Base-by-base conservation (phyloP, 1,140 invertebrate genomes). In the Archivesica marissinica region DNA sequence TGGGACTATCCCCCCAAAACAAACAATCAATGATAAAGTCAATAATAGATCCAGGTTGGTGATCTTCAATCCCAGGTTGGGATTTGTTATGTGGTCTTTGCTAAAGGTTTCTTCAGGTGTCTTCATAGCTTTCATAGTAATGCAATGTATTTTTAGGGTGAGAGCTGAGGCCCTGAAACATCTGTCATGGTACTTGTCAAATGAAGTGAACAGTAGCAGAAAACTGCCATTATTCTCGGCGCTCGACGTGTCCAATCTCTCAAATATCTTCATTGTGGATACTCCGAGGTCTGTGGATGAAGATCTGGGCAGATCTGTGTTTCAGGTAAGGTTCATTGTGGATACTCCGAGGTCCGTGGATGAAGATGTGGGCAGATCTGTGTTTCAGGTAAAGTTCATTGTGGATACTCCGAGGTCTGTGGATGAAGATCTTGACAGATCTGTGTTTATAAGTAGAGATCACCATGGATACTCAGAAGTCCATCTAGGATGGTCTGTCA, bases 181-280 rank as follows among this genome's bases (percentile, higher is more conserved):
- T 25, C 68, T 93, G 23, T 86, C 86, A 0, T 92, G 92, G 92
- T 92, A 91, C 41, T 64, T 93, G 28, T 87, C 89, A 17, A 90
- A 91, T 70, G 91, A 93, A 66, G 79, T 87, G 6, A 87, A 87
- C 77, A 88, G 86, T 56, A 64, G 68, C n/a, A 85, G 78, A 2
- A 91, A 91, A 70, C 61, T 91, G 11, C 92, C 92, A 13, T 47
- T 76, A 13, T 88, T 90, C 44, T 80, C 85, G 30, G 87, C 90
- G 1, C 70, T 92, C 15, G 90, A 93, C 70, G 85, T 90, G 0
- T 76, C 80, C 0, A 88, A 89, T 30, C 77, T 92, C 17, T 76
- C 88, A 11, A 86, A 87, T 23, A 50, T 89, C 13, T 88, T 92
- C 61, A 83, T 91, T 28, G 66, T 90, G 44, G 87, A 88, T 66